A percentile compares a stretch with the other conserved stretches of the same genome.
Evolutionary conservation across 2,113 vertebrate species (phyloP).

Genomic region (Stigmatopora nigra): DNA sequence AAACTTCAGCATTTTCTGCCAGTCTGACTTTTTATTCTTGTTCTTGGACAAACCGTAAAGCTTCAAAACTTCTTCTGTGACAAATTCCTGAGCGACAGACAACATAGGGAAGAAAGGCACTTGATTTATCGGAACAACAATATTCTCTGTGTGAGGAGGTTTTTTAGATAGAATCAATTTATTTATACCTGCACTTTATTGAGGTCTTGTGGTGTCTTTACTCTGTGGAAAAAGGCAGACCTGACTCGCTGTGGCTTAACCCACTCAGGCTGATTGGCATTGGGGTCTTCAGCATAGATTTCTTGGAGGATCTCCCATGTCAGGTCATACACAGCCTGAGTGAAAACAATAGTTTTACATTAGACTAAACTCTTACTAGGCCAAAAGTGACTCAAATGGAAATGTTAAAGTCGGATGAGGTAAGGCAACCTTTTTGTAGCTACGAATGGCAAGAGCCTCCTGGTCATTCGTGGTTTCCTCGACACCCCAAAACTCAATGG

Average conservation of each 20-base stretch:
- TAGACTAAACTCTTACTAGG: not conserved
- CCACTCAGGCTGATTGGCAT: slow-evolving; percentile 82
- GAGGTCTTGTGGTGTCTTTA: slow-evolving; percentile 77
- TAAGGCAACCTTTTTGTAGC: slow-evolving; percentile 80
- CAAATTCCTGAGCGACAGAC: slow-evolving; percentile 71
- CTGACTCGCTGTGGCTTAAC: slow-evolving; percentile 78
- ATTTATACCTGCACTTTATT: slow-evolving; percentile 77
- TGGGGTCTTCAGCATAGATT: slow-evolving; percentile 87
- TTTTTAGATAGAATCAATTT: not conserved
- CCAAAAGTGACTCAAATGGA: not conserved
- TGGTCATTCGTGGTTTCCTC: slow-evolving; percentile 64
- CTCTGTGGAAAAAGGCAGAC: slow-evolving; percentile 77
- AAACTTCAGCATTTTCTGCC: slow-evolving; percentile 99
- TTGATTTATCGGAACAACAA: not conserved
- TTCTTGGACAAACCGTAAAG: slow-evolving; percentile 82
- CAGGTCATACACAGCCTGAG: slow-evolving; percentile 87
- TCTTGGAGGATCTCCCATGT: slow-evolving; percentile 91
- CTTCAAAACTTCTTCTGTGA: slow-evolving; percentile 83
- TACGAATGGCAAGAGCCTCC: slow-evolving; percentile 74
- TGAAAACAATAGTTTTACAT: not conserved
- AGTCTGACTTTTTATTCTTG: slow-evolving; percentile 85
- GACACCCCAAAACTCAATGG: slow-evolving; percentile 60
- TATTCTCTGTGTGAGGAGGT: not conserved
- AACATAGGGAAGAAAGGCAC: not conserved
- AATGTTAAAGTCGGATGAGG: too few species aligned